Base-by-base conservation (phyloP, 2,113 vertebrate genomes). In the Neogobius melanostomus region DNA sequence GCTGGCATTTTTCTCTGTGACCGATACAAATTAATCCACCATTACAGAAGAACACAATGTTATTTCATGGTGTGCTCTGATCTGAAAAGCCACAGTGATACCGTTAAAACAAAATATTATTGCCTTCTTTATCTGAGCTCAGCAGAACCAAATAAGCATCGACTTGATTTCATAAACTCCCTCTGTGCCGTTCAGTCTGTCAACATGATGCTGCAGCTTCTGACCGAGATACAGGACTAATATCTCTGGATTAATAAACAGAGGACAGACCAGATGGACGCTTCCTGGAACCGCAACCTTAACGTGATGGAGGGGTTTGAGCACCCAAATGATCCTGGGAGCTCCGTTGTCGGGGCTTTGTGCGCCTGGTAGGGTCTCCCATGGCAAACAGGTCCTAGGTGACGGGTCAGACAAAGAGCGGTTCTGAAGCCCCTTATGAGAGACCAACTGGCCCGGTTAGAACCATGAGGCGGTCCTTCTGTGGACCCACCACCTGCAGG, bases 91-190 rank as follows among this genome's bases (percentile, higher is more conserved):
- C 56, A 56, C 11, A 15, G 74, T 74, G 65, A 67, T 78, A 78
- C 78, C 82, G 85, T 77, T 77, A 83, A 82, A 76, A 82, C 66
- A 71, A 68, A 72, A 66, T 68, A 77, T 82, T 82, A 83, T 85
- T 86, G 68, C 77, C 85, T 88, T 87, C 59, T 84, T 89, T 87
- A 86, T 89, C 83, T 86, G 59, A 64, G 48, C 72, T 16, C 15
- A 48, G 2, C 73, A 72, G 74, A 84, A 84, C 71, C 70, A 83
- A 85, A 84, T 78, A 82, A 83, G 69, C 76, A 88, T 85, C 50
- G 69, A 82, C 51, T 43, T 12, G 65, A 66, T 68, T 84, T 77
- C 81, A 88, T 73, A 83, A 85, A 71, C 64, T 16, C 67, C 69
- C 56, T 52, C 72, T 76, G 85, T 82, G 88, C 87, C 85, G 69